Evolutionary conservation across 1,140 invertebrate genomes (phyloP).

Genomic region (Hylaeus volcanicus): DNA sequence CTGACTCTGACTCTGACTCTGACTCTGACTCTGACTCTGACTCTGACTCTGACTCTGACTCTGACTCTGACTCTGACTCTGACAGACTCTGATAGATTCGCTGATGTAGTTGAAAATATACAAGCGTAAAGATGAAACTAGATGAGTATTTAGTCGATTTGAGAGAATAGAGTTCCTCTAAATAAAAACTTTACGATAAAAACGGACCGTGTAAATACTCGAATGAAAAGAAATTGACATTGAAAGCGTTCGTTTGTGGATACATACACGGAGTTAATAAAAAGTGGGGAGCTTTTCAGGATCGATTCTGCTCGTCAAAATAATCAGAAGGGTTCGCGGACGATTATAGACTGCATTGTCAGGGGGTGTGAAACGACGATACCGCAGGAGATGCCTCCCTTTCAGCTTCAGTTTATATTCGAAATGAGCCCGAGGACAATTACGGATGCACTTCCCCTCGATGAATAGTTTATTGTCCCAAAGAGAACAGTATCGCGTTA

Average conservation of each 20-base stretch:
- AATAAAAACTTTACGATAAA: background rate
- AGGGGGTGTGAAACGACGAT: background rate
- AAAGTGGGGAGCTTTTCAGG: background rate
- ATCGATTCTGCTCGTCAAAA: background rate
- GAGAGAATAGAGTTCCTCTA: background rate
- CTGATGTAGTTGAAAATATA: no score
- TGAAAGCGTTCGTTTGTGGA: no score
- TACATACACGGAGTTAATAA: background rate
- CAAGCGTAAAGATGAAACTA: no score
- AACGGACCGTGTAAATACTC: no score
- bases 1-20: no score
- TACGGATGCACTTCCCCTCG: background rate
- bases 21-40: no score
- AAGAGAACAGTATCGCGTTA: background rate
- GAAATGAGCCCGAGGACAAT: constrained; percentile 9
- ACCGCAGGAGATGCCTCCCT: constrained; percentile 18
- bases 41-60: no score
- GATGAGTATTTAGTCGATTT: no score
- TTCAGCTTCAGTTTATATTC: constrained; percentile 34
- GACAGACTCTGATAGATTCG: no score
- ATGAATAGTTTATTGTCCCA: constrained; percentile 19
- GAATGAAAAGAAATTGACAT: no score
- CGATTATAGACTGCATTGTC: constrained; percentile 7
- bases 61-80: no score
- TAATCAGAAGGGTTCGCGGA: constrained; percentile 5